phyloP scores from a whole-genome alignment of 2,113 vertebrate genomes.

The Oryzias woworae region DNA sequence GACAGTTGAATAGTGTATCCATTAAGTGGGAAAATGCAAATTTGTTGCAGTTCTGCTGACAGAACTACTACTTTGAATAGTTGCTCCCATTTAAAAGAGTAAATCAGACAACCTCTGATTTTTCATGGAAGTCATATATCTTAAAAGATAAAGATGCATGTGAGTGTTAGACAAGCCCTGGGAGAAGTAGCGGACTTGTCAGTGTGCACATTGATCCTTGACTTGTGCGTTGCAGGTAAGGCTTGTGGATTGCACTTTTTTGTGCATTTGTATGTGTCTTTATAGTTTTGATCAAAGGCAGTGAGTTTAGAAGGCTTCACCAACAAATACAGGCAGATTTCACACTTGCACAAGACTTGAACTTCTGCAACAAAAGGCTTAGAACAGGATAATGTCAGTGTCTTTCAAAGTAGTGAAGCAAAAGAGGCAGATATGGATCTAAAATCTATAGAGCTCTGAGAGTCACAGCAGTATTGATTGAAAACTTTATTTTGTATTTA shows the following conservation, averaged over 20 bases:
- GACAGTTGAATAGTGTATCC: too few relatives aligned
- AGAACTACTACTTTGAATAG: too few relatives aligned
- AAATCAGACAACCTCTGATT: constrained; percentile 37
- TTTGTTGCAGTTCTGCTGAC: too few relatives aligned
- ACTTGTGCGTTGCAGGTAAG: constrained; percentile 8
- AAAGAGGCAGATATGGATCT: too few relatives aligned
- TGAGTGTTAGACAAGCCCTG: constrained; percentile 19
- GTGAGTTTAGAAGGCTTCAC: constrained; percentile 48
- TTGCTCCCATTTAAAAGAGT: constrained; percentile 27
- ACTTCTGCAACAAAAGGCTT: neutral
- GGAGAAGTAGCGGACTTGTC: constrained; percentile 31
- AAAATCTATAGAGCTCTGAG: too few relatives aligned
- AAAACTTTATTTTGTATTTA: too few relatives aligned
- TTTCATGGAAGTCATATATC: constrained; percentile 22
- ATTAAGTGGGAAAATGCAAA: too few relatives aligned
- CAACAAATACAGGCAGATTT: constrained; percentile 62
- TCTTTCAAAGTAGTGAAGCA: too few relatives aligned
- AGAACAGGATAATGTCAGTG: too few relatives aligned
- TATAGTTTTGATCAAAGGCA: constrained; percentile 45
- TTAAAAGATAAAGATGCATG: constrained; percentile 39
- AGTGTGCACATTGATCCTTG: constrained; percentile 9
- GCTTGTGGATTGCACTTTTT: constrained; percentile 9
- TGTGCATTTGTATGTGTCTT: constrained; percentile 29
- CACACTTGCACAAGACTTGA: constrained; percentile 19
- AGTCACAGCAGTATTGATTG: too few relatives aligned